A percentile compares a stretch with the other conserved stretches of the same genome.
Evolutionary conservation across 2,113 vertebrate species (phyloP).

Genomic region (Eclectus roratus): DNA sequence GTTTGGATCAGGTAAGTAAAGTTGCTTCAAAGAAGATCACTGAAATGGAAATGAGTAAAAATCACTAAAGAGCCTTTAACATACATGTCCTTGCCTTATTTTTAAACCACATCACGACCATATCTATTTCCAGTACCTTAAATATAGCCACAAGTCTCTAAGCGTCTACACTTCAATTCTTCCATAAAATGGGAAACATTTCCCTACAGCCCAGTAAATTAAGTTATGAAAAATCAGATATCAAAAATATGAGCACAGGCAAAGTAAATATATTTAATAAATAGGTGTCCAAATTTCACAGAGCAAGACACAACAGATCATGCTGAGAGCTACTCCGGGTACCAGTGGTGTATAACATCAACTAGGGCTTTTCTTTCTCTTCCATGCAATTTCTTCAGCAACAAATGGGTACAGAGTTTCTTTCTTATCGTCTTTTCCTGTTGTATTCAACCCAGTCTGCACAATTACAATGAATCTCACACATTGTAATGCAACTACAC

Average conservation of each 20-base stretch:
- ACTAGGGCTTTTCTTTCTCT: background rate
- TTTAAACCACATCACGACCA: background rate
- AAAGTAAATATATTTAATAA: background rate
- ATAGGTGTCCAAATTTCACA: background rate
- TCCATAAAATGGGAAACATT: background rate
- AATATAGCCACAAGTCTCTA: background rate
- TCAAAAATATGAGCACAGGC: background rate
- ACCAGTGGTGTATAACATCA: background rate
- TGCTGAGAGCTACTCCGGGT: background rate
- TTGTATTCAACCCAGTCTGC: background rate
- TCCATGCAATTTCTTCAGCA: background rate
- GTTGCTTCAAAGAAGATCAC: background rate
- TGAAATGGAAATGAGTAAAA: background rate
- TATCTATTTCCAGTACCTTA: background rate
- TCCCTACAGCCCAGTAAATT: background rate
- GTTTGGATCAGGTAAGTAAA: background rate
- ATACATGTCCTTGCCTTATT: background rate
- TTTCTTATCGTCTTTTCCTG: background rate
- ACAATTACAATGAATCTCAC: background rate
- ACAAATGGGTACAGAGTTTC: background rate
- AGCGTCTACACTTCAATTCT: background rate
- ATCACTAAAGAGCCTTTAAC: background rate
- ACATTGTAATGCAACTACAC: background rate
- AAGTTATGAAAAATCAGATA: background rate
- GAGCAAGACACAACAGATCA: background rate